These are phyloP conservation scores for Lordiphosa fenestrarum DNA, from an alignment of 2,888 invertebrate species.

Conservation along the genomic window DNA sequence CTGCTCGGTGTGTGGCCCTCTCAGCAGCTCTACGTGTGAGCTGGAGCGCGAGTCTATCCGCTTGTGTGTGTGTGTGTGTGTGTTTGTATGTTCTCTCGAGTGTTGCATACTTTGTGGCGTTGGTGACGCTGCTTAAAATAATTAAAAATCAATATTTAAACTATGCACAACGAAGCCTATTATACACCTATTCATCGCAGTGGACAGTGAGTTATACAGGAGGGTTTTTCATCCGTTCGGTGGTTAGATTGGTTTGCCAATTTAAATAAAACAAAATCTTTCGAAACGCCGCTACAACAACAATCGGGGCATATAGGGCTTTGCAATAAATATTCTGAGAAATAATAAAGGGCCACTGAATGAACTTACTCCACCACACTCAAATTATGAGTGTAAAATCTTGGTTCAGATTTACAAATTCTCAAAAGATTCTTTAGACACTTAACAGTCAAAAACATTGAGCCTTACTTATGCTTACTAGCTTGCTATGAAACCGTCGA, in stretches of 20 bases:
- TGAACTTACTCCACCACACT: too few relatives aligned
- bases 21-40: constrained; percentile 35
- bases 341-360: too few relatives aligned
- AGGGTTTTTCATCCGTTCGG: neutral
- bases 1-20: constrained; percentile 50
- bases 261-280: too few relatives aligned
- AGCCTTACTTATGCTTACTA: too few relatives aligned
- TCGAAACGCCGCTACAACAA: too few relatives aligned
- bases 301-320: too few relatives aligned
- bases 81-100: constrained; percentile 25
- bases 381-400: too few relatives aligned
- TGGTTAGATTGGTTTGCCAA: neutral
- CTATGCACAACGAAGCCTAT: constrained; percentile 39
- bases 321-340: too few relatives aligned
- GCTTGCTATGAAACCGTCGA: too few relatives aligned
- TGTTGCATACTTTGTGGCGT: constrained; percentile 65
- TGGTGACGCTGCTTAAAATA: constrained; percentile 63
- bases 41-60: constrained; percentile 18
- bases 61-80: constrained; percentile 20
- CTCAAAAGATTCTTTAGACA: too few relatives aligned
- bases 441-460: too few relatives aligned
- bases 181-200: constrained; percentile 1
- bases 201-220: neutral
- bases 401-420: too few relatives aligned
- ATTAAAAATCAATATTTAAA: constrained; percentile 72